Conservation (phyloP, 2,888 invertebrate genomes). For the Apamea anceps region DNA sequence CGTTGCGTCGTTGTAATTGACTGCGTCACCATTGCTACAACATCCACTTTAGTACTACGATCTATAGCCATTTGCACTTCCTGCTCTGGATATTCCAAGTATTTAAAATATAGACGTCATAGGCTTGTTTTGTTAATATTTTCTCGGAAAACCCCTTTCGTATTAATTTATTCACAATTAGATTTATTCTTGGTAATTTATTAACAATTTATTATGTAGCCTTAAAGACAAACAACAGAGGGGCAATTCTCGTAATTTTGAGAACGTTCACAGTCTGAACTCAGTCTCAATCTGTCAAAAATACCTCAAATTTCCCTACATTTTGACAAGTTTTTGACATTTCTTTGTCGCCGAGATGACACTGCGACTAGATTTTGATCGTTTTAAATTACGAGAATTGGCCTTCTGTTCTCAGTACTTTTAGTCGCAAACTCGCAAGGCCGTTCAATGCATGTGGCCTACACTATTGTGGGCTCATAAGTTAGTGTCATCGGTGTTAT, state of each 20-base stretch:
- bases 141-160: conserved; percentile 37
- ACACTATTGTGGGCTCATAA: conserved; percentile 10
- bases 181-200: conserved; percentile 20
- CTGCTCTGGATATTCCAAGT: conserved; percentile 50
- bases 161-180: background rate
- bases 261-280: too few relatives aligned
- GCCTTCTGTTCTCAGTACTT: background rate
- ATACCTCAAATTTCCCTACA: too few relatives aligned
- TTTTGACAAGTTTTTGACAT: too few relatives aligned
- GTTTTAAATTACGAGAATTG: too few relatives aligned
- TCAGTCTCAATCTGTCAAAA: too few relatives aligned
- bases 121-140: conserved; percentile 34
- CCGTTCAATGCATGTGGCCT: background rate
- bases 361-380: too few relatives aligned
- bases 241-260: too few relatives aligned
- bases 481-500: conserved; percentile 43
- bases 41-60: background rate
- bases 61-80: conserved; percentile 24
- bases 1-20: background rate
- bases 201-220: background rate
- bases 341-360: too few relatives aligned
- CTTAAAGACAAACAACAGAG: background rate
- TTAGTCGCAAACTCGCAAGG: conserved; percentile 23
- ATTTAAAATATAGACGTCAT: conserved; percentile 28
- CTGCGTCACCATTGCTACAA: conserved; percentile 1